These are phyloP conservation scores for Geococcyx californianus DNA, from an alignment of 2,113 vertebrate genomes.

Conservation along the genomic window DNA sequence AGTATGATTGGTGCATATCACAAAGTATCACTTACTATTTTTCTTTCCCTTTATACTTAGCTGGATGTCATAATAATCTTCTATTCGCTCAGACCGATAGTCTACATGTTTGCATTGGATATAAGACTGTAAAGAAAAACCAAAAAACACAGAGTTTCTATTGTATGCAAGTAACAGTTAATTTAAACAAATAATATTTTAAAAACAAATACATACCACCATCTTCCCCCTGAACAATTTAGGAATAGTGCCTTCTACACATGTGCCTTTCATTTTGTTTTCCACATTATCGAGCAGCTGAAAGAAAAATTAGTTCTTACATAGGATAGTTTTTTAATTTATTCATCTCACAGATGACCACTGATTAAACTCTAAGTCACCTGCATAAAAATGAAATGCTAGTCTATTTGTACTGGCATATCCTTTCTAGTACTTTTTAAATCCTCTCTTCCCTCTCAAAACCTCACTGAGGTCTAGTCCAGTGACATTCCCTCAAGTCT, in stretches of 20 bases:
- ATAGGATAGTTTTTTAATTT: neutral
- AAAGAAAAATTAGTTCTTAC: slow-evolving; percentile 52
- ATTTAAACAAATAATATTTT: neutral
- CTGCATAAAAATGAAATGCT: neutral
- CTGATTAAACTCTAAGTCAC: neutral
- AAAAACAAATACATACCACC: slow-evolving; percentile 86
- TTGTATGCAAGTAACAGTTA: neutral
- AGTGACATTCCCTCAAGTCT: neutral
- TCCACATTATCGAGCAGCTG: slow-evolving; percentile 98
- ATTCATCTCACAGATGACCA: neutral
- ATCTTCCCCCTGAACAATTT: slow-evolving; percentile 99
- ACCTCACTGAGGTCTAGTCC: neutral
- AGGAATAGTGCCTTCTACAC: slow-evolving; percentile 98
- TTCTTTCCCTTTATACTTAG: slow-evolving; percentile 99
- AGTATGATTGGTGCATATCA: neutral
- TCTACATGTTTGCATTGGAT: slow-evolving; percentile 99
- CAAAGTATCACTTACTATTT: slow-evolving; percentile 88
- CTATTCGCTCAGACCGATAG: slow-evolving; percentile 97
- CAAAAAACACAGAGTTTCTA: neutral
- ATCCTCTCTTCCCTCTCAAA: neutral
- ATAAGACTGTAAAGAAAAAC: slow-evolving; percentile 85
- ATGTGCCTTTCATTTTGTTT: slow-evolving; percentile 99
- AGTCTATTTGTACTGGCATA: neutral
- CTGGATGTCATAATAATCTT: slow-evolving; percentile 99
- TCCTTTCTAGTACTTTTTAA: neutral